Base-by-base conservation (phyloP, 2,888 invertebrate species). In the Lepidochrysops patricia region DNA sequence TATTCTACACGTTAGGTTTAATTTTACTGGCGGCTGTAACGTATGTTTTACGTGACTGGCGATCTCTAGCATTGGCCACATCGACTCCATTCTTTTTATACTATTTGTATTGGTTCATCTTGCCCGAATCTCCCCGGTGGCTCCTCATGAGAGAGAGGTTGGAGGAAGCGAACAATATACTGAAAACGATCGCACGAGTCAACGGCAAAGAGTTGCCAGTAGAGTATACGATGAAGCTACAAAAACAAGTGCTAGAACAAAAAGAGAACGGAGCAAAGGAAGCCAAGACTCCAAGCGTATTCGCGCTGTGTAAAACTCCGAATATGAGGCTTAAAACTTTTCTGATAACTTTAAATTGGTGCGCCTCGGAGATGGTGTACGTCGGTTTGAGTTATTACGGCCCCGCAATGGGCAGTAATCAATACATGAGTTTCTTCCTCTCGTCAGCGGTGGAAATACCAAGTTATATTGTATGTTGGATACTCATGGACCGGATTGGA, bases 41-140 rank as follows among this genome's bases (percentile, higher is more conserved):
- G 2, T 97, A 96, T 76, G 82, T 96, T 60, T 91, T 97, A 49
- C 90, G 95, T 60, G 93, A 97, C 77, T 98, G 97, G 97, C 92
- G 95, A 63, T 90, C 91, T 29, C 85, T 98, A 1, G 94, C 96
- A 0, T 81, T 96, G 64, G 93, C 93, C 12, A 97, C 97, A 12
- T 96, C 97, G 0, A 84, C 94, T 5, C 98, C 97, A 2, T 97
- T 97, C 79, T 90, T 95, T 49, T 80, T 94, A 1, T 97, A 97
- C 75, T 96, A 96, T 71, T 82, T 95, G 6, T 97, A 96, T 73
- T 94, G 95, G 93, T 94, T 95, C 79, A 93, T 95, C 65, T 89
- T 97, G 72, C 97, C 97, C 0, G 97, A 97, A 83, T 97, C 97
- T 5, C 97, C 97, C 0, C 90, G 97, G 68, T 97, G 97, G 97